These are phyloP conservation scores for Myotis pilosus DNA, from an alignment of 2,797 vertebrate genomes.

Conservation along the genomic window DNA sequence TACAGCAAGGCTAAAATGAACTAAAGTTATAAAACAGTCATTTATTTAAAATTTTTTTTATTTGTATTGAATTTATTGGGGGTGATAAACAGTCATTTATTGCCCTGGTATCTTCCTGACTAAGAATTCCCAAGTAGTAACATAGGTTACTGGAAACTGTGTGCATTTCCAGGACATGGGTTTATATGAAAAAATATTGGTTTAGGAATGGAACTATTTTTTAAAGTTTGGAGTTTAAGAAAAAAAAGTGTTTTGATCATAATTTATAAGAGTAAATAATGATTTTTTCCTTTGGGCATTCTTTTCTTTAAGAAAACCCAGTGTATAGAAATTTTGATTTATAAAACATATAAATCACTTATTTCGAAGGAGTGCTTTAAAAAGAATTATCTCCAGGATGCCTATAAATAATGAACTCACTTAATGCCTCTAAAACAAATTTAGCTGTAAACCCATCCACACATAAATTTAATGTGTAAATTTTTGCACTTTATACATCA, in stretches of 20 bases:
- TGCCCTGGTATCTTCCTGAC: conserved; percentile 22
- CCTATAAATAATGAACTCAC: conserved; percentile 34
- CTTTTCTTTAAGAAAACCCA: conserved; percentile 13
- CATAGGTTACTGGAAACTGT: background rate
- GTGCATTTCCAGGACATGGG: background rate
- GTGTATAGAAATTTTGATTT: conserved; percentile 39
- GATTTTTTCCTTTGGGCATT: background rate
- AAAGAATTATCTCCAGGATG: conserved; percentile 22
- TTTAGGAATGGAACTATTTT: conserved; percentile 14
- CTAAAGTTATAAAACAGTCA: conserved; percentile 52
- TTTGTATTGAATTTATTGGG: background rate
- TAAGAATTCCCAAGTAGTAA: conserved; percentile 43
- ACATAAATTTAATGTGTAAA: background rate
- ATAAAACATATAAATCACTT: conserved; percentile 14
- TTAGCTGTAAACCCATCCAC: background rate
- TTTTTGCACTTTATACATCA: background rate
- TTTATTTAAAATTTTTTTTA: background rate
- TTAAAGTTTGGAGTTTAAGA: conserved; percentile 40
- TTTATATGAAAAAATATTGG: conserved; percentile 32
- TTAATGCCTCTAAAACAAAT: background rate
- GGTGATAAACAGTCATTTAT: conserved; percentile 22
- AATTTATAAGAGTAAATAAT: conserved; percentile 22
- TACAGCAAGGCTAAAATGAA: conserved; percentile 58
- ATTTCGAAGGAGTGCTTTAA: conserved; percentile 44
- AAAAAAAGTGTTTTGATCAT: conserved; percentile 24